A percentile compares a stretch with the other conserved stretches of the same genome.
Evolutionary conservation across 2,888 invertebrate species (phyloP).

Genomic region (Helleia helle): DNA sequence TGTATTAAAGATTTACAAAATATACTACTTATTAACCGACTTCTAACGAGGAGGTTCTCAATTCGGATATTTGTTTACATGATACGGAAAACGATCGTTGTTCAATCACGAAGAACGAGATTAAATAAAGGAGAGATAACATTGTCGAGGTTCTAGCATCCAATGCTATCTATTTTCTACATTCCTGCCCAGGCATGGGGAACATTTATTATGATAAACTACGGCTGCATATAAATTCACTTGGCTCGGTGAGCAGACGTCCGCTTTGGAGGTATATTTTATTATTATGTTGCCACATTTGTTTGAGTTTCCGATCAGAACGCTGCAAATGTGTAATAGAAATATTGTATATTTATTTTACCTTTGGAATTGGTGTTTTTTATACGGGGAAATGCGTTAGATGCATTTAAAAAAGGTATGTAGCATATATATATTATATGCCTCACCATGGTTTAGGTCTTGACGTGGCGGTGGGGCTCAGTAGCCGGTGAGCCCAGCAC

Average conservation of each 20-base stretch:
- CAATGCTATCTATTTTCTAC: conserved; percentile 13
- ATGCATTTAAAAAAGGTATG: no score
- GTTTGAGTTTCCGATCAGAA: conserved; percentile 4
- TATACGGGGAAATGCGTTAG: no score
- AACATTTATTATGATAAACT: conserved; percentile 23
- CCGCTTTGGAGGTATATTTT: conserved; percentile 2
- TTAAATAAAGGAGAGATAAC: conserved; percentile 3
- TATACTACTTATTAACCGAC: no score
- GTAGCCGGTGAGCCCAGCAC: no score
- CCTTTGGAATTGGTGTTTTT: no score
- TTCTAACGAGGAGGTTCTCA: no score
- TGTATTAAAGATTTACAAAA: no score
- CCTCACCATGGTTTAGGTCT: no score
- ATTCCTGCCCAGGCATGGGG: conserved; percentile 14
- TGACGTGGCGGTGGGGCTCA: no score
- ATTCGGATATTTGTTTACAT: no score
- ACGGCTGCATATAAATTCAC: conserved; percentile 22
- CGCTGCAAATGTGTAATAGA: conserved; percentile 1
- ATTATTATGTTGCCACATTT: conserved; percentile 1
- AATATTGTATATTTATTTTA: background rate
- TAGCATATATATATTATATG: no score
- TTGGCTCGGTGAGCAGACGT: conserved; percentile 19
- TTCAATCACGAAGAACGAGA: background rate
- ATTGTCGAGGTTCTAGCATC: background rate
- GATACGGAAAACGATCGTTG: background rate